Percentiles rank a stretch among this genome's conserved stretches.
Conservation (phyloP, 2,888 invertebrate species). For the Exephanes ischioxanthus region DNA sequence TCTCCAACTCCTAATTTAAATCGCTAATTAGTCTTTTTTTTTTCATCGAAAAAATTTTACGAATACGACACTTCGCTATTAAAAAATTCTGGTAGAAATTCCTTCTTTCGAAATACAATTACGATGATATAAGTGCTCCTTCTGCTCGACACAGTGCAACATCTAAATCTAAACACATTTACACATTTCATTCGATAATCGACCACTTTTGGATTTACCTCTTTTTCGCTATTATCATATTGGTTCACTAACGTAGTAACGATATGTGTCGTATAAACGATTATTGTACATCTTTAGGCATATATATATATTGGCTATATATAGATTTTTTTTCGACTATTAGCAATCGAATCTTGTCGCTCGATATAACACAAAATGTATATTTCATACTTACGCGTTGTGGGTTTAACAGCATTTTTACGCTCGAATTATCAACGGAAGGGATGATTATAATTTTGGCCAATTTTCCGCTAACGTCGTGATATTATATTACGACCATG, state of each 20-base stretch:
- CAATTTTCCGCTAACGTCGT: neutral
- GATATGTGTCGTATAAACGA: slow-evolving; percentile 68
- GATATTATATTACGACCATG: neutral
- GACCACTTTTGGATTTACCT: slow-evolving; percentile 25
- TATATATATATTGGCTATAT: neutral
- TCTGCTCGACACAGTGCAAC: slow-evolving; percentile 28
- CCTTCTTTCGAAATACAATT: slow-evolving; percentile 24
- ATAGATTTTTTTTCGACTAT: slow-evolving; percentile 20
- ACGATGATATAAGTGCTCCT: slow-evolving; percentile 5
- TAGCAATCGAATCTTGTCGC: neutral
- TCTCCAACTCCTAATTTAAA: slow-evolving; percentile 34
- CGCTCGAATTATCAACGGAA: neutral
- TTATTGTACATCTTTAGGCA: slow-evolving; percentile 67
- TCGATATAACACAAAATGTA: neutral
- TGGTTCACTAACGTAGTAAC: slow-evolving; percentile 61
- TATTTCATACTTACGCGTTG: slow-evolving; percentile 19
- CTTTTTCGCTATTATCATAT: slow-evolving; percentile 48
- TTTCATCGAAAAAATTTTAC: neutral
- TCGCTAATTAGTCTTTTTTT: slow-evolving; percentile 44
- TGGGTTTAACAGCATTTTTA: slow-evolving; percentile 1
- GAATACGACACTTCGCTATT: neutral
- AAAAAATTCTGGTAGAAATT: slow-evolving; percentile 30
- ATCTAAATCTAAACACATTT: slow-evolving; percentile 50
- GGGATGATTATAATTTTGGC: neutral
- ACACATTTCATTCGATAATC: slow-evolving; percentile 31